Evolutionary conservation across 2,113 vertebrate genomes (phyloP).

Genomic region (Carlito syrichta): DNA sequence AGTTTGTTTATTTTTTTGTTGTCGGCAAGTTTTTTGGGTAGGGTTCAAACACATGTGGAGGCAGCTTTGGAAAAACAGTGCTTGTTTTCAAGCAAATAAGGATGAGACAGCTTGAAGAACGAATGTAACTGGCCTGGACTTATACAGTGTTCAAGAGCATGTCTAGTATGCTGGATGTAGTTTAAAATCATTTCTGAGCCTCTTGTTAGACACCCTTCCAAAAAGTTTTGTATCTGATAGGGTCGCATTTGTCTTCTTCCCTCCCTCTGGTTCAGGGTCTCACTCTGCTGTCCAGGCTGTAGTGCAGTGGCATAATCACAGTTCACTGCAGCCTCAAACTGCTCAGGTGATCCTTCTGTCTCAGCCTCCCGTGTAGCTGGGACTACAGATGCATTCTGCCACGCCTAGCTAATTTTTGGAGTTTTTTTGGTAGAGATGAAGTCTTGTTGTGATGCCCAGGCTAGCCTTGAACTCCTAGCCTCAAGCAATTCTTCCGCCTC

Average conservation of each 20-base stretch:
- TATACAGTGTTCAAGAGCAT: background rate
- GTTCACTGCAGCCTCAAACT: no score
- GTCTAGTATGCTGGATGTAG: background rate
- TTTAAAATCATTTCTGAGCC: slow-evolving; percentile 1
- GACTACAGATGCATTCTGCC: no score
- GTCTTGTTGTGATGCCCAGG: background rate
- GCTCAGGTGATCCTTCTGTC: no score
- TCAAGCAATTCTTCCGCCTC: background rate
- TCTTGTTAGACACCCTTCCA: background rate
- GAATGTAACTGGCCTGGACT: slow-evolving; percentile 4
- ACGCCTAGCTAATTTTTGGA: no score
- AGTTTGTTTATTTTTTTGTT: slow-evolving; percentile 6
- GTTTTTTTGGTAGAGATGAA: no score
- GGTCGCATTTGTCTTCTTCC: slow-evolving; percentile 3
- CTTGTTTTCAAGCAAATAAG: slow-evolving; percentile 46
- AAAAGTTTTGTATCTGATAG: background rate
- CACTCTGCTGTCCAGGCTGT: no score
- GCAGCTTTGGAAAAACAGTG: slow-evolving; percentile 14
- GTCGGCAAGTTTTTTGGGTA: background rate
- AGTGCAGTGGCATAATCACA: no score
- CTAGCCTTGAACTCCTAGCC: background rate
- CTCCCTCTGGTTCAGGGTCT: no score
- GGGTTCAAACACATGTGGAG: background rate
- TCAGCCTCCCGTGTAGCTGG: no score
- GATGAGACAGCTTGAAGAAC: slow-evolving; percentile 24